Percentiles rank a stretch among this genome's conserved stretches.
phyloP scores from a whole-genome alignment of 2,888 invertebrate genomes.

The Minunthozetes semirufus region DNA sequence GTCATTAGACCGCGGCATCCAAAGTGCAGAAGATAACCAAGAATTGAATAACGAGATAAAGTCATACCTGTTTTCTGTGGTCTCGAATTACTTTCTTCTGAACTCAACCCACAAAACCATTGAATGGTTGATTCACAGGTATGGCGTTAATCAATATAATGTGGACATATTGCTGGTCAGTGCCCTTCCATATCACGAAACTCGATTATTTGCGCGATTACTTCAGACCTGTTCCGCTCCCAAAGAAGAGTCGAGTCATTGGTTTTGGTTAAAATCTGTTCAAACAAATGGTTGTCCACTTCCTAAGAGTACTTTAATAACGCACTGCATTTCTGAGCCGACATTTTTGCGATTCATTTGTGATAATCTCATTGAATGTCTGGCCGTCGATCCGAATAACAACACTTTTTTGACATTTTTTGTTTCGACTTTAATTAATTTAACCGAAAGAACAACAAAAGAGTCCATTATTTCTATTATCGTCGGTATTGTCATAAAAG shows the following conservation, averaged over 20 bases:
- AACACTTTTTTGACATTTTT: conserved; percentile 30
- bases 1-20: conserved; percentile 71
- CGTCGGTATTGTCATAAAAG: conserved; percentile 14
- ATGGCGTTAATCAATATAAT: conserved; percentile 78
- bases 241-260: conserved; percentile 57
- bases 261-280: conserved; percentile 67
- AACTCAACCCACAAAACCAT: conserved; percentile 79
- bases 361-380: conserved; percentile 55
- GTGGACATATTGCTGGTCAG: conserved; percentile 68
- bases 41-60: conserved; percentile 66
- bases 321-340: conserved; percentile 61
- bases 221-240: conserved; percentile 64
- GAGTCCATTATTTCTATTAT: conserved; percentile 30
- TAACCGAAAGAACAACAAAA: conserved; percentile 24
- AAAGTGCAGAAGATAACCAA: conserved; percentile 65
- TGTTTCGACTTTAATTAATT: conserved; percentile 27
- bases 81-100: conserved; percentile 82
- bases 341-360: conserved; percentile 61
- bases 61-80: conserved; percentile 61
- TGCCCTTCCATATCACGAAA: conserved; percentile 86
- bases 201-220: conserved; percentile 72
- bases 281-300: conserved; percentile 69
- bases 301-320: conserved; percentile 63
- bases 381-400: conserved; percentile 49
- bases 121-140: conserved; percentile 85